phyloP scores from a whole-genome alignment of 1,140 invertebrate species.

The Thrips palmi region DNA sequence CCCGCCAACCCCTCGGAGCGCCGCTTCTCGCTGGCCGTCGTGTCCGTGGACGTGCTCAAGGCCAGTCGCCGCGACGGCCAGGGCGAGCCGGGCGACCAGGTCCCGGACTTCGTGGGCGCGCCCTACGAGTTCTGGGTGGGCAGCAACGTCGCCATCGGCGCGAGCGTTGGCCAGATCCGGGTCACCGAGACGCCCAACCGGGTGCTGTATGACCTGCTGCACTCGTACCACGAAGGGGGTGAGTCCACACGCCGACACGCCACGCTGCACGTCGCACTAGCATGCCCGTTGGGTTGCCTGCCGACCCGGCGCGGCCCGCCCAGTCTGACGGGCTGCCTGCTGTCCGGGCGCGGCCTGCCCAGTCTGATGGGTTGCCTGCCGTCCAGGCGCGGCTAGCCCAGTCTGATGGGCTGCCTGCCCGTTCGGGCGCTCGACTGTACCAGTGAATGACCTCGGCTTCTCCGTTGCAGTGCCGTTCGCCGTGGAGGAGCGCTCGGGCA shows the following conservation, averaged over 20 bases:
- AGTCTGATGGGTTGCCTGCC: too few species aligned
- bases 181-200: slow-evolving; percentile 44
- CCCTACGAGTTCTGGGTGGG: slow-evolving; percentile 83
- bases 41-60: slow-evolving; percentile 37
- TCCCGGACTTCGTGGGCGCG: slow-evolving; percentile 67
- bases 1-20: slow-evolving; percentile 62
- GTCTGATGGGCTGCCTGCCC: too few species aligned
- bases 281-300: too few species aligned
- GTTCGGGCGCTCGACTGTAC: too few species aligned
- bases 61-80: slow-evolving; percentile 4
- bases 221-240: slow-evolving; percentile 68
- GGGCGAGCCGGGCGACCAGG: neutral
- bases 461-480: slow-evolving; percentile 61
- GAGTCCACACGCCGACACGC: too few species aligned
- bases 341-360: too few species aligned
- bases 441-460: too few species aligned
- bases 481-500: slow-evolving; percentile 72
- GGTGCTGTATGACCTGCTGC: slow-evolving; percentile 55
- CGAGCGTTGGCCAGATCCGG: slow-evolving; percentile 68
- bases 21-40: slow-evolving; percentile 61
- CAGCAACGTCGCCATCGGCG: slow-evolving; percentile 59
- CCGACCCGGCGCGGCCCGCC: too few species aligned
- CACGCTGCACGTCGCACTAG: too few species aligned
- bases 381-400: too few species aligned
- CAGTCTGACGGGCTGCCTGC: too few species aligned